These are phyloP conservation scores for Lepidurus arcticus DNA, from an alignment of 1,140 invertebrate species.

Conservation along the genomic window DNA sequence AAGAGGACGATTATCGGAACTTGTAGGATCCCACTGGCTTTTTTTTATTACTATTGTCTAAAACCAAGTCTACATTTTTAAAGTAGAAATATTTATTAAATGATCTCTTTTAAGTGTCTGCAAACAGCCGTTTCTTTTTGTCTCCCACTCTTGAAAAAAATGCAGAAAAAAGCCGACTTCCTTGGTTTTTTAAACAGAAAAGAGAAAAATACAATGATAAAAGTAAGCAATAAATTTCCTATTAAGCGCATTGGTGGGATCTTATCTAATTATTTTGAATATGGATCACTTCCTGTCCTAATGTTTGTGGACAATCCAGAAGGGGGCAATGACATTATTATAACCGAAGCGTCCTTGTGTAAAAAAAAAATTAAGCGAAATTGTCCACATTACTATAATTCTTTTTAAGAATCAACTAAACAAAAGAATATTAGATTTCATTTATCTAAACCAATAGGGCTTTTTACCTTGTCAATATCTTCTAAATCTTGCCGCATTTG, in stretches of 20 bases:
- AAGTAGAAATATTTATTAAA: slow-evolving; percentile 14
- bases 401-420: neutral
- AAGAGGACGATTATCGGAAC: too few relatives aligned
- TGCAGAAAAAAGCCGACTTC: slow-evolving; percentile 3
- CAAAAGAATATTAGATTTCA: too few relatives aligned
- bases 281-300: neutral
- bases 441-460: neutral
- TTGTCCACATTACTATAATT: neutral
- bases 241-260: neutral
- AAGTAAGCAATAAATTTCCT: neutral
- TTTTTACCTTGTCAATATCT: neutral
- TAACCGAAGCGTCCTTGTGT: neutral
- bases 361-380: neutral
- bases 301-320: neutral
- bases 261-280: neutral
- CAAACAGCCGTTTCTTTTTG: neutral
- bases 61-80: neutral
- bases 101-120: slow-evolving; percentile 13
- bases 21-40: too few relatives aligned
- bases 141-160: neutral
- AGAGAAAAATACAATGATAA: neutral
- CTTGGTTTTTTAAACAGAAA: neutral
- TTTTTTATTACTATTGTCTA: too few relatives aligned
- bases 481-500: neutral
- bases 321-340: neutral